Evolutionary conservation across 2,888 invertebrate species (phyloP), one percentile per base, ranked within the genome.

Genomic region (Nomada ruficornis): DNA sequence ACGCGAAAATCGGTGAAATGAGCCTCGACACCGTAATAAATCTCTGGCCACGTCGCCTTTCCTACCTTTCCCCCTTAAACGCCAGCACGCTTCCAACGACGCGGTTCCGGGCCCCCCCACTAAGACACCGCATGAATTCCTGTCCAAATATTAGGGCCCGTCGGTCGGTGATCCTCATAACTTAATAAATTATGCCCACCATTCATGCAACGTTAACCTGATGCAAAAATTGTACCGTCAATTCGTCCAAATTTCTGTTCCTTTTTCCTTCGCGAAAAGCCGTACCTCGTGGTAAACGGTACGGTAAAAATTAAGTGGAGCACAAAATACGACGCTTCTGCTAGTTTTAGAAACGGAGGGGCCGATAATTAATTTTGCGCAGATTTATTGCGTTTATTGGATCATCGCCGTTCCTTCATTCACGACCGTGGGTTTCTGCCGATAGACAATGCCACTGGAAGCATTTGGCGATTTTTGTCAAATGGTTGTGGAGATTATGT

Each of bases 1-100:
- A 87, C 90, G 89, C 86, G 89, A 88, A 91, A 91, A 90, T 89
- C 89, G 86, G 86, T 89, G 86, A 88, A 89, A 89, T 86, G 86
- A 87, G 78, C 77, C 85, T 74, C 77, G 84, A 75, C 83, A 77
- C 80, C 83, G 82, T 76, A 88, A 90, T 89, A 90, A 90, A 90
- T 82, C 73, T 76, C 72, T 55, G 42, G 36, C 29, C 60, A 9
- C 63, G 15, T 3, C 57, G 47, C 26, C 60, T 63, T 42, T 52
- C 55, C 23, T 11, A 64, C 75, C 67, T 59, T 64, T 55, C 60
- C 57, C 26, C 47, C 29, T 63, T 36, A 52, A 36, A 36, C 36
- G 36, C 36, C 36, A 36, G 36, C 36, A 50, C 60, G 55, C 13
- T 52, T 20, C 57, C 15, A 52, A 11, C 47, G 44, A 29, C 29